Evolutionary conservation across 1,140 invertebrate species (phyloP).

Genomic region (Bombus sylvicola): DNA sequence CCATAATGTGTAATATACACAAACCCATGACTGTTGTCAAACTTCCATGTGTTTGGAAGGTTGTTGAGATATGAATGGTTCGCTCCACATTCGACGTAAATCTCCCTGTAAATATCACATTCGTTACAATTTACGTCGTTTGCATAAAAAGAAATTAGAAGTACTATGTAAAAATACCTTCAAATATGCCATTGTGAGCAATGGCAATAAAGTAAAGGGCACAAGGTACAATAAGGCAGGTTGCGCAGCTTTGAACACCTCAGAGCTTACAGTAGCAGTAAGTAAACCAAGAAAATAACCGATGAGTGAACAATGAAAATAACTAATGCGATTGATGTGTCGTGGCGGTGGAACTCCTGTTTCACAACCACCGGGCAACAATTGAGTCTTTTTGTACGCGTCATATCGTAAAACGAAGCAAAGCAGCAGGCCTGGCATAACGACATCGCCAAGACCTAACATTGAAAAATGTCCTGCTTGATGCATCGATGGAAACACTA

Average conservation of each 20-base stretch:
- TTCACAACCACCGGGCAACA: slow-evolving; percentile 87
- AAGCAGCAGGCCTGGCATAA: slow-evolving; percentile 97
- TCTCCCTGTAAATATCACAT: slow-evolving; percentile 89
- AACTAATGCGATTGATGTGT: slow-evolving; percentile 87
- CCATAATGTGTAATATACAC: slow-evolving; percentile 65
- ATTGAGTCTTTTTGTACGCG: slow-evolving; percentile 96
- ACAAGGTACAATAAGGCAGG: slow-evolving; percentile 98
- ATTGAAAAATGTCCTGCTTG: slow-evolving; percentile 98
- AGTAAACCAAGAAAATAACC: slow-evolving; percentile 98
- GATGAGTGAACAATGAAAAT: slow-evolving; percentile 99
- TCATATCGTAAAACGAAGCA: slow-evolving; percentile 98
- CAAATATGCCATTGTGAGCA: slow-evolving; percentile 98
- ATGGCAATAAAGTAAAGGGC: slow-evolving; percentile 97
- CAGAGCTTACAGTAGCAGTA: slow-evolving; percentile 97
- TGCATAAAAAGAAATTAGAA: not conserved
- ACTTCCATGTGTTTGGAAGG: slow-evolving; percentile 90
- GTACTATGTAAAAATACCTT: slow-evolving; percentile 87
- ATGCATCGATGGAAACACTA: slow-evolving; percentile 98
- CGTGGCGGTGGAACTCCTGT: slow-evolving; percentile 91
- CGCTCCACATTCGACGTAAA: slow-evolving; percentile 98
- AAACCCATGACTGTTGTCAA: slow-evolving; percentile 82
- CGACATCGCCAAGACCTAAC: slow-evolving; percentile 97
- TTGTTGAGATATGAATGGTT: slow-evolving; percentile 94
- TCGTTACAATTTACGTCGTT: not conserved
- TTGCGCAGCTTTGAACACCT: slow-evolving; percentile 98